Percentiles rank a stretch among this genome's conserved stretches.
phyloP scores from a whole-genome alignment of 2,797 vertebrate genomes.

The Petrocephalus schoutedeni region DNA sequence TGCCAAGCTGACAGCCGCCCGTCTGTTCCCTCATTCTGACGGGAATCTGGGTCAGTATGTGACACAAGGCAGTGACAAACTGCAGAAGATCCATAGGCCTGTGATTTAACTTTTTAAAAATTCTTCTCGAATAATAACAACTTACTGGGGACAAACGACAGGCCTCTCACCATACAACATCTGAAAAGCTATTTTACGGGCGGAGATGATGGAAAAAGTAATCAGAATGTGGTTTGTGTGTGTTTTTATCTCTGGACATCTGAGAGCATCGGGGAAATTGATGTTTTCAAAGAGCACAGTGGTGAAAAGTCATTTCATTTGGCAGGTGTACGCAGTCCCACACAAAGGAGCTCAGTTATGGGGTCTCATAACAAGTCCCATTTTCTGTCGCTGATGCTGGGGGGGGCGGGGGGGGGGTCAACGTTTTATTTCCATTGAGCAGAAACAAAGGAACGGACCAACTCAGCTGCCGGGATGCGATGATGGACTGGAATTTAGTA shows the following conservation, averaged over 20 bases:
- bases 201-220: neutral
- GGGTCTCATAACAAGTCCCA: slow-evolving; percentile 14
- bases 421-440: neutral
- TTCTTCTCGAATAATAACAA: neutral
- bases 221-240: neutral
- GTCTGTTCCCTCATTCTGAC: neutral
- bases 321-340: neutral
- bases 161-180: neutral
- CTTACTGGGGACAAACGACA: neutral
- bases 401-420: neutral
- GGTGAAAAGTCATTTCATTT: slow-evolving; percentile 12
- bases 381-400: slow-evolving; percentile 16
- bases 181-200: neutral
- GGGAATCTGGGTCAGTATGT: slow-evolving; percentile 17
- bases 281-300: slow-evolving; percentile 13
- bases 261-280: slow-evolving; percentile 2
- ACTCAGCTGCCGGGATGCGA: neutral
- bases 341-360: slow-evolving; percentile 7
- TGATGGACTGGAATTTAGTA: neutral
- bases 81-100: neutral
- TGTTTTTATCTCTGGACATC: slow-evolving; percentile 8
- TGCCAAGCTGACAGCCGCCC: neutral
- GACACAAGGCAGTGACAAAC: neutral
- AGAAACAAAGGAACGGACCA: neutral
- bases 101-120: neutral